Conservation (phyloP, 2,888 invertebrate species). For the Balanococcus diminutus region DNA sequence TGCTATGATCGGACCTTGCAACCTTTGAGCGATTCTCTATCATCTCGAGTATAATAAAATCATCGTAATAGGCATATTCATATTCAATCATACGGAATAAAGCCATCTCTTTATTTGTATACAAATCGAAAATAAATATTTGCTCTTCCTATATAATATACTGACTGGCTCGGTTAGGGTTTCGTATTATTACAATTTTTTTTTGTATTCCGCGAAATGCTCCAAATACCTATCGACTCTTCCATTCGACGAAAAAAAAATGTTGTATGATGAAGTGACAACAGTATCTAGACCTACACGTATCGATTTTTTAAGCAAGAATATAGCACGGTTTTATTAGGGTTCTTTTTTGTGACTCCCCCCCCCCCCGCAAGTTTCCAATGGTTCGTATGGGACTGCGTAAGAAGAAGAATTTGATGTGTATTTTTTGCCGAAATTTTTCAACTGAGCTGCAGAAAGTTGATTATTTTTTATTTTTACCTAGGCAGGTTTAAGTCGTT, state of each 20-base stretch:
- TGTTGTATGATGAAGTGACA: not conserved
- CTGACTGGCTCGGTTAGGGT: not conserved
- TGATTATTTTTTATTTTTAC: too few relatives aligned
- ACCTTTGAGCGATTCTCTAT: not conserved
- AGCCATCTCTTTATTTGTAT: not conserved
- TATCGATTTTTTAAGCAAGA: not conserved
- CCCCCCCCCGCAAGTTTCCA: too few relatives aligned
- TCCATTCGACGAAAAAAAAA: not conserved
- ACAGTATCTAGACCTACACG: too few relatives aligned
- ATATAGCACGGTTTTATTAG: not conserved
- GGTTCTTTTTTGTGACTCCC: not conserved
- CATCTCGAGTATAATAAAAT: not conserved
- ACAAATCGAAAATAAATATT: not conserved
- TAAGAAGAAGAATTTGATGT: too few relatives aligned
- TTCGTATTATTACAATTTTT: not conserved
- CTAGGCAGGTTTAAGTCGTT: too few relatives aligned
- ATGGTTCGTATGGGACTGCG: too few relatives aligned
- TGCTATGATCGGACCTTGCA: not conserved
- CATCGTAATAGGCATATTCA: too few relatives aligned
- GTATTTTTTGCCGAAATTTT: too few relatives aligned
- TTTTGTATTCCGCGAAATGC: not conserved
- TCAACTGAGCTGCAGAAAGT: too few relatives aligned
- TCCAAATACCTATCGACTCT: not conserved
- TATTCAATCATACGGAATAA: not conserved
- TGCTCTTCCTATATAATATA: too few relatives aligned